A percentile compares a stretch with the other conserved stretches of the same genome.
Evolutionary conservation across 2,113 vertebrate species (phyloP).

Genomic region (Myiagra hebetior): DNA sequence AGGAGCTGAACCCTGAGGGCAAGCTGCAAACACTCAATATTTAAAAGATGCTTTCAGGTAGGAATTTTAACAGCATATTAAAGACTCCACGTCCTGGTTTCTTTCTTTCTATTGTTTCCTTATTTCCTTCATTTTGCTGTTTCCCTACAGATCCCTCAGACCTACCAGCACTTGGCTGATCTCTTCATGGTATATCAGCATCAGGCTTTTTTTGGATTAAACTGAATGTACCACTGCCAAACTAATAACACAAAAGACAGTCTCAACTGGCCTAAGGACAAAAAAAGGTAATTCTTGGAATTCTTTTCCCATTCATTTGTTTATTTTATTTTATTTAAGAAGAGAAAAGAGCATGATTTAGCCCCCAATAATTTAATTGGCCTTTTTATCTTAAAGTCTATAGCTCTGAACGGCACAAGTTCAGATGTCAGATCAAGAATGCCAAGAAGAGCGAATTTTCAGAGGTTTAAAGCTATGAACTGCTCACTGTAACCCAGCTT

Average conservation of each 20-base stretch:
- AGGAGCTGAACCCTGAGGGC: not conserved
- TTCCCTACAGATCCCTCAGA: not conserved
- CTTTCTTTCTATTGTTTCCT: not conserved
- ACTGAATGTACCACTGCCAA: not conserved
- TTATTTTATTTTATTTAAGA: not conserved
- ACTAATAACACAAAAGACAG: not conserved
- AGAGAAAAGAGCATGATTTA: not conserved
- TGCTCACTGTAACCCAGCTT: not conserved
- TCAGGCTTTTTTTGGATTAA: not conserved
- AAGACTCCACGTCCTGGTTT: not conserved
- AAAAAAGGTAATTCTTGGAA: not conserved
- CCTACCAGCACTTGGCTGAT: not conserved
- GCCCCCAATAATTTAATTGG: not conserved
- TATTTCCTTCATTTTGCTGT: not conserved
- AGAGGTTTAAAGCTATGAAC: not conserved
- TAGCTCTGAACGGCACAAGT: not conserved
- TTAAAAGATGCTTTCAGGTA: conserved; percentile 3
- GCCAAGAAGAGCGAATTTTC: not conserved
- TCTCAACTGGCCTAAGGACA: not conserved
- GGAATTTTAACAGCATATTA: not conserved
- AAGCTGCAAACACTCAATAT: not conserved
- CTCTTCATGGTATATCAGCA: not conserved
- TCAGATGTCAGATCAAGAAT: not conserved
- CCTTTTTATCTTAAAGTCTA: not conserved
- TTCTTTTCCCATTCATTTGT: conserved; percentile 12